Evolutionary conservation across 1,140 invertebrate species (phyloP), one percentile per base, ranked within the genome.

Genomic region (Sinella curviseta): DNA sequence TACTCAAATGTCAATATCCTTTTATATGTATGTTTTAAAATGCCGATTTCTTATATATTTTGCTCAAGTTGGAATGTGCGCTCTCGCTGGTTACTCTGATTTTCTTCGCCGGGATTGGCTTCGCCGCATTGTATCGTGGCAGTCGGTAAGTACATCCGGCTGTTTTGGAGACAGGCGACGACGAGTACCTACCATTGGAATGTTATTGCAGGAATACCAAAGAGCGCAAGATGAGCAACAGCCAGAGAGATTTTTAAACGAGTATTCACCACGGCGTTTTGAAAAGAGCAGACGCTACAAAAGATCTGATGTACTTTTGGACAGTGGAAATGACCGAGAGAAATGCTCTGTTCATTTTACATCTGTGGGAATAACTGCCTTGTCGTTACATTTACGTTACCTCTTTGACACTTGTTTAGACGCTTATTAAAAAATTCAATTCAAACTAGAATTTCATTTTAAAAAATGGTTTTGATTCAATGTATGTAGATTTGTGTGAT

Each of bases 261-360:
- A 60, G 20, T 20, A 12, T 48, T 26, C 14, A 14, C 24, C 57
- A 16, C 57, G 24, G 24, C 57, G 24, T 16, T 8, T 14, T 48
- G 39, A 48, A 12, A 20, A 48, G 39, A 14, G 57, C 24, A 16
- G 12, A 75, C 74, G 74, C 1, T 30, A 75, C 24, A 75, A 75
- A 75, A 20, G 74, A 28, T 75, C 74, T 16, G 74, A 75, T 20
- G 36, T 54, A 26, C 16, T 75, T 75, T 48, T 75, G 36, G 24
- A 36, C 14, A 3, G 20, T 12, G 74, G 26, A 36, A 48, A 73
- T 0, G 24, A 30, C n/a, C 16, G 54, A 31, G 79, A 80, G 24
- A 70, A 74, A 14, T 80, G 79, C 30, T 80, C 79, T 0, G 76
- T 77, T 4, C 79, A 80, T 36, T 80, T 74, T 54, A 80, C 79